Base-by-base conservation (phyloP, 2,113 vertebrate species). In the Callaeas wilsoni region DNA sequence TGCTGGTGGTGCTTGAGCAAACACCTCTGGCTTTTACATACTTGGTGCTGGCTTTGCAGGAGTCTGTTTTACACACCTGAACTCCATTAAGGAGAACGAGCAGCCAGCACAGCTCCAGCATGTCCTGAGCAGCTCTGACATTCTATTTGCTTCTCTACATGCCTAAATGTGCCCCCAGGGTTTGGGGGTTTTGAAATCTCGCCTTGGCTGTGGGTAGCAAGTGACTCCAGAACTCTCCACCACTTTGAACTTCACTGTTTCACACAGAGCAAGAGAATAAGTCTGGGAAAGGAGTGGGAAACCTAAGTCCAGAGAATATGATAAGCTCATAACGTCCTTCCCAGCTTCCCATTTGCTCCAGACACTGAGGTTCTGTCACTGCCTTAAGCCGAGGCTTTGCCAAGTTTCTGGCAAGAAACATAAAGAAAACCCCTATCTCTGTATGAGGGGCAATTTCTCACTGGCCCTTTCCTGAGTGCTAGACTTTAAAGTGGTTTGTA, bases 401-500 rank as follows among this genome's bases (percentile, higher is more conserved):
- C 93, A 95, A 84, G 74, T 78, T 90, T 90, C 87, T 92, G 75
- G 94, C 74, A 69, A 16, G 53, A 81, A 91, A 60, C 85, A 60
- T 88, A 89, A 89, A 92, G 88, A 91, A 95, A 96, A 46, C 52
- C 89, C 92, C 96, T 96, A 77, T 95, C 95, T 96, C 90, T 88
- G 68, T 29, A 42, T 79, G 88, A 71, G 89, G 94, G 91, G 63
- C 89, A 71, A 71, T 95, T 96, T 96, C 94, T 96, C 94, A 87
- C 89, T 59, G 78, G 82, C 75, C 86, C 71, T 96, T 96, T 85
- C 79, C 89, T 5, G 29, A 97, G 92, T 57, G 68, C 69, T 20
- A 57, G 93, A 74, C 96, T 97, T 96, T 97, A 94, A 97, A 98
- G 97, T 91, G 95, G 94, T 96, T 97, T 97, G 94, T 97, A 97